Evolutionary conservation across 2,797 vertebrate species (phyloP), one percentile per base, ranked within the genome.

Genomic region (Scyliorhinus canicula): DNA sequence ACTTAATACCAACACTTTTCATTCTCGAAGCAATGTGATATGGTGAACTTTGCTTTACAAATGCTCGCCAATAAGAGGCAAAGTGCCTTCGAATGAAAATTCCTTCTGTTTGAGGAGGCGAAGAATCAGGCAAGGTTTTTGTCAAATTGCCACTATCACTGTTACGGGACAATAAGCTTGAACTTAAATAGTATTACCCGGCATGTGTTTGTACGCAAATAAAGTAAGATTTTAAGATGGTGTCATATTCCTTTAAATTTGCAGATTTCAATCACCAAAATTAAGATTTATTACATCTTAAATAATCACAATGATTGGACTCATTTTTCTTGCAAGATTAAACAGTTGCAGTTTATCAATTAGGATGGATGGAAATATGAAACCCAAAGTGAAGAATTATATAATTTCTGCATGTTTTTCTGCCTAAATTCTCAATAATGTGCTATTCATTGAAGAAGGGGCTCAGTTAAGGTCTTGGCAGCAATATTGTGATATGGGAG

Each of bases 341-440:
- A 65, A 40, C 88, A 91, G 60, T 60, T 91, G 88, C 60, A 91
- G n/a, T 26, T 65, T 91, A 44, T 65, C 60, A 26, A 63, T 40
- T 44, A 44, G 88, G 44, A 65, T 47, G 60, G n/a, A 40, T 65
- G 57, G 88, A 65, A 91, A 91, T 91, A 47, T 91, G 88, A 91
- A 91, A 65, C 88, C 88, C 40, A 82, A 24, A 82, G n/a, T 65
- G n/a, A 44, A 91, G 65, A 44, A 24, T 65, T n/a, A 60, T 44
- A 63, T 8, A 9, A 44, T 65, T 65, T 40, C 60, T 91, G 60
- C 60, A 9, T 91, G 57, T 3, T 91, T 24, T 57, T 91, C 60
- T 65, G 57, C 21, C 60, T 44, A 65, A 65, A 65, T n/a, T 91
- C 88, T 91, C 9, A 40, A 91, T 65, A 63, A 91, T 65, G 6